phyloP scores from a whole-genome alignment of 2,113 vertebrate genomes.

The Oreotragus oreotragus region DNA sequence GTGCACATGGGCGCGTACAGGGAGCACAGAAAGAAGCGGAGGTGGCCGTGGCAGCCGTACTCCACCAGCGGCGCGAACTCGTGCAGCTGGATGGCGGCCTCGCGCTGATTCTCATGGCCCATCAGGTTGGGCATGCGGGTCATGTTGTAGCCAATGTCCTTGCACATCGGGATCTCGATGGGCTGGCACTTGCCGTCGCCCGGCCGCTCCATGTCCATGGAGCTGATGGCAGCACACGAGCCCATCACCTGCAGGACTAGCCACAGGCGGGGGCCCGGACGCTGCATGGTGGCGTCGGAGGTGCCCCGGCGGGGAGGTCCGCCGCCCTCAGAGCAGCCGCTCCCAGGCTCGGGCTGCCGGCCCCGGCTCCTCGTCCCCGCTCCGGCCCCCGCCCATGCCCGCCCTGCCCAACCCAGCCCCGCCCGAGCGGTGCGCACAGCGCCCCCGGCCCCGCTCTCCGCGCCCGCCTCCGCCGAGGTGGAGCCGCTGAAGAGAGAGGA shows the following conservation, averaged over 20 bases:
- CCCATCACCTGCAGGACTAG: constrained; percentile 69
- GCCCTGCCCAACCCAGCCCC: background rate
- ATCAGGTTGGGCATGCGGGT: constrained; percentile 95
- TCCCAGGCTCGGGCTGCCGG: constrained; percentile 4
- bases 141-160: constrained; percentile 98
- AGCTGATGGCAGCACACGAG: constrained; percentile 87
- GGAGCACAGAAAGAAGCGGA: constrained; percentile 97
- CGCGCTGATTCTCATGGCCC: constrained; percentile 91
- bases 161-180: constrained; percentile 95
- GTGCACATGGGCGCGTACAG: constrained; percentile 99
- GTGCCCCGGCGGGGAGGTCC: background rate
- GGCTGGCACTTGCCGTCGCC: constrained; percentile 93
- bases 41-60: constrained; percentile 92
- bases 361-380: background rate
- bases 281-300: constrained; percentile 43
- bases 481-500: background rate
- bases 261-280: constrained; percentile 58
- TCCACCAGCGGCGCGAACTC: constrained; percentile 92
- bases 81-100: constrained; percentile 92
- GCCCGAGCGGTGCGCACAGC: background rate
- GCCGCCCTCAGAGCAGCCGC: constrained; percentile 46
- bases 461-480: background rate
- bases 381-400: constrained; percentile 57
- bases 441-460: background rate
- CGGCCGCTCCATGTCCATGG: constrained; percentile 90